Evolutionary conservation across 1,140 invertebrate genomes (phyloP).

Genomic region (Coptotermes formosanus): DNA sequence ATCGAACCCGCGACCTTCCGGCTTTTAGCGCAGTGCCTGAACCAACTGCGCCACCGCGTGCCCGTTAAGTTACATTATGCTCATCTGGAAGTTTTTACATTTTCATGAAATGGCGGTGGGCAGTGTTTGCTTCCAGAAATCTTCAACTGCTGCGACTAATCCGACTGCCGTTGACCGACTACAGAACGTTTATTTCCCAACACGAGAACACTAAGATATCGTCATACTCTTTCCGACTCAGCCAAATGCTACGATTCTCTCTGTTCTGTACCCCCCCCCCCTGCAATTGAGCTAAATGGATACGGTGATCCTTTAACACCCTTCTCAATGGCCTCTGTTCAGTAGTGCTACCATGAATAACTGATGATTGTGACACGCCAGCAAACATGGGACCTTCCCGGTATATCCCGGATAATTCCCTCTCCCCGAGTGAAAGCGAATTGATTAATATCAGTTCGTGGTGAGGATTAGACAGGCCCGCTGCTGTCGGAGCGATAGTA

Average conservation of each 20-base stretch:
- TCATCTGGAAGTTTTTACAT: too few relatives aligned
- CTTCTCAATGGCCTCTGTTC: background rate
- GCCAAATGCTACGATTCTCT: slow-evolving; percentile 23
- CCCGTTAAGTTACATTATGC: too few relatives aligned
- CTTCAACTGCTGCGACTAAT: too few relatives aligned
- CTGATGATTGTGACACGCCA: background rate
- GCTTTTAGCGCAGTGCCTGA: too few relatives aligned
- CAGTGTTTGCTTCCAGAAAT: too few relatives aligned
- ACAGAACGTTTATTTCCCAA: background rate
- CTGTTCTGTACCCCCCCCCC: background rate
- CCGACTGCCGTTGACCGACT: too few relatives aligned
- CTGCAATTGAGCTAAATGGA: slow-evolving; percentile 24
- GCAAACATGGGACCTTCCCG: background rate
- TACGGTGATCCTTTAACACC: slow-evolving; percentile 24
- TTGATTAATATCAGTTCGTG: slow-evolving; percentile 24
- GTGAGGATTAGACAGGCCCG: background rate
- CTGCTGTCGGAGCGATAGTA: background rate
- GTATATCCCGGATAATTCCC: background rate
- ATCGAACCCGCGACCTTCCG: too few relatives aligned
- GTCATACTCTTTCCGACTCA: background rate
- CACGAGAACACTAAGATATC: background rate
- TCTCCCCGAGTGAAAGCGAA: background rate
- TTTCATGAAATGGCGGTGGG: too few relatives aligned
- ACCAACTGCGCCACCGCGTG: too few relatives aligned
- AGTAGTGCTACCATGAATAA: slow-evolving; percentile 14